Evolutionary conservation across 2,113 vertebrate genomes (phyloP).

Genomic region (Maccullochella peelii): DNA sequence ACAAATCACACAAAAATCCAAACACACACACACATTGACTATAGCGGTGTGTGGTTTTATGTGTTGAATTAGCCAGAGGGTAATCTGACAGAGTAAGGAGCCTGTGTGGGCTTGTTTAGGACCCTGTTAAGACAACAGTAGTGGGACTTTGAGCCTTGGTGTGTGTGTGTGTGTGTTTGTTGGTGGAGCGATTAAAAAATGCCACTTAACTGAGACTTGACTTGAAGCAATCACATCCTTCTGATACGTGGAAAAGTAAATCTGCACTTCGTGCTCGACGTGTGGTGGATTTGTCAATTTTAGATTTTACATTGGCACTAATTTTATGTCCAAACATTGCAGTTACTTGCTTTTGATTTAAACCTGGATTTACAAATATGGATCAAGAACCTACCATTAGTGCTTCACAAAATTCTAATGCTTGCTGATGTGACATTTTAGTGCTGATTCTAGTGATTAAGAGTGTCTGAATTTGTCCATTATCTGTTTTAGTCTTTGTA

Average conservation of each 20-base stretch:
- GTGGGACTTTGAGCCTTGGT: slow-evolving; percentile 14
- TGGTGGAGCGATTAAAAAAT: slow-evolving; percentile 1
- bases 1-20: background rate
- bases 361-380: background rate
- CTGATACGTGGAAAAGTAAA: background rate
- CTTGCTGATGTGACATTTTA: too few species aligned
- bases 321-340: background rate
- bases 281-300: background rate
- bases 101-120: slow-evolving; percentile 53
- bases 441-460: background rate
- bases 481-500: background rate
- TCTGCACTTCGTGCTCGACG: background rate
- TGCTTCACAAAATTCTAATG: too few species aligned
- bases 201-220: background rate
- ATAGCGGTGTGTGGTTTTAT: background rate
- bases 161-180: slow-evolving; percentile 22
- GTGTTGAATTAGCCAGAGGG: slow-evolving; percentile 44
- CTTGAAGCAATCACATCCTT: background rate
- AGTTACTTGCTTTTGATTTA: background rate
- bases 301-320: background rate
- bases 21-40: background rate
- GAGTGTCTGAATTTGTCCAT: too few species aligned
- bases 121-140: slow-evolving; percentile 30
- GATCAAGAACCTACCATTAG: background rate
- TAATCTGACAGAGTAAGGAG: slow-evolving; percentile 33